Base-by-base conservation (phyloP, 2,797 vertebrate genomes). In the Esox masquinongy region DNA sequence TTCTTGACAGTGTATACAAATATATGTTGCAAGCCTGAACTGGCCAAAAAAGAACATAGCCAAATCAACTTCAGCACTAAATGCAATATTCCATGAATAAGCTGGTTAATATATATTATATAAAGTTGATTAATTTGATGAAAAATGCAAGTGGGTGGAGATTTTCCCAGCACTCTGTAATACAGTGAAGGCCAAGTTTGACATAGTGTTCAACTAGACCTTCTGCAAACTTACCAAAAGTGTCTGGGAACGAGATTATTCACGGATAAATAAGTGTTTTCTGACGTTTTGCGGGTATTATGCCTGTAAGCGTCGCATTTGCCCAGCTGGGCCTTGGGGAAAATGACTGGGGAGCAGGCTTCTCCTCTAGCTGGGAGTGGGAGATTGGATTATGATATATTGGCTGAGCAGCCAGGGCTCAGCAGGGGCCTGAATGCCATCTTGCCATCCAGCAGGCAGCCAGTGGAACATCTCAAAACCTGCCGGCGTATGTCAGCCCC, bases 341-440 rank as follows among this genome's bases (percentile, higher is more conserved):
- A 36, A 12, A 56, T 19, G 53, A 34, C 22, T 73, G 15, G 53
- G 71, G 70, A 56, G 64, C 29, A 9, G 16, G 26, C 70, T 29
- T 71, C 34, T 34, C 12, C 22, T 61, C 51, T 73, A 5, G 53
- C 53, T 73, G 34, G n/a, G 56, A 43, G 71, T 73, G 71, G 34
- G 53, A 61, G 71, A 61, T 61, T 63, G 71, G 71, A 73, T 73
- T 73, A 73, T 73, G 71, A 73, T 73, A 61, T 56, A 73, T 73
- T 16, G 53, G 34, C 36, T 61, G 53, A 39, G 71, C 71, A 71
- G 70, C 49, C 70, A 51, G 34, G 12, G n/a, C 34, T 61, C 53
- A 73, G 70, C 56, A 73, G 71, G 68, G 68, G 31, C n/a, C 31
- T 36, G 50, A 50, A 61, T 22, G 53, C 34, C 56, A 39, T 61